phyloP scores from a whole-genome alignment of 1,140 invertebrate genomes.

The Drosophila subpulchrella region DNA sequence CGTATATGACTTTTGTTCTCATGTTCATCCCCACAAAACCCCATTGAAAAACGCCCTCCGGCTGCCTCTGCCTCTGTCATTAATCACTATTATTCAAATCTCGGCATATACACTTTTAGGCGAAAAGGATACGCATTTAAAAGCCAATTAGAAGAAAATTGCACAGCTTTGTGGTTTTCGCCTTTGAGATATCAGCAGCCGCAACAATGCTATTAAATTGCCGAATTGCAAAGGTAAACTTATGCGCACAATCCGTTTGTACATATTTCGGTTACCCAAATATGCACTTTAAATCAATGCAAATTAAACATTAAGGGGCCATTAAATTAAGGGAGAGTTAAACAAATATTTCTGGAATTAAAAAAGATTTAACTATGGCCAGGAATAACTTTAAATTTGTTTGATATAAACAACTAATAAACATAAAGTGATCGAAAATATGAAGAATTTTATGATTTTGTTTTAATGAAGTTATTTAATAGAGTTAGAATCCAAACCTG shows the following conservation, averaged over 20 bases:
- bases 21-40: background rate
- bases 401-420: too few species aligned
- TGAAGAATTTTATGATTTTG: too few species aligned
- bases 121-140: conserved; percentile 43
- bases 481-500: background rate
- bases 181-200: conserved; percentile 51
- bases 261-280: conserved; percentile 25
- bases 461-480: too few species aligned
- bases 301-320: background rate
- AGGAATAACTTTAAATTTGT: background rate
- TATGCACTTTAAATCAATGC: conserved; percentile 25
- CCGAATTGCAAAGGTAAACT: conserved; percentile 19
- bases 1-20: conserved; percentile 3
- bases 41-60: background rate
- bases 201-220: conserved; percentile 51
- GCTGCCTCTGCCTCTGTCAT: conserved; percentile 17
- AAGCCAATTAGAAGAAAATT: conserved; percentile 64
- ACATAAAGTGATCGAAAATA: too few species aligned
- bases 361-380: background rate
- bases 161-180: conserved; percentile 42
- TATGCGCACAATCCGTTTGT: conserved; percentile 8
- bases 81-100: conserved; percentile 68
- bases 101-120: conserved; percentile 13
- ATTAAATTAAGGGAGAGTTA: background rate
- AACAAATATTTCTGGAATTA: background rate